Evolutionary conservation across 2,797 vertebrate genomes (phyloP).

Genomic region (Gallinago nigripennis): DNA sequence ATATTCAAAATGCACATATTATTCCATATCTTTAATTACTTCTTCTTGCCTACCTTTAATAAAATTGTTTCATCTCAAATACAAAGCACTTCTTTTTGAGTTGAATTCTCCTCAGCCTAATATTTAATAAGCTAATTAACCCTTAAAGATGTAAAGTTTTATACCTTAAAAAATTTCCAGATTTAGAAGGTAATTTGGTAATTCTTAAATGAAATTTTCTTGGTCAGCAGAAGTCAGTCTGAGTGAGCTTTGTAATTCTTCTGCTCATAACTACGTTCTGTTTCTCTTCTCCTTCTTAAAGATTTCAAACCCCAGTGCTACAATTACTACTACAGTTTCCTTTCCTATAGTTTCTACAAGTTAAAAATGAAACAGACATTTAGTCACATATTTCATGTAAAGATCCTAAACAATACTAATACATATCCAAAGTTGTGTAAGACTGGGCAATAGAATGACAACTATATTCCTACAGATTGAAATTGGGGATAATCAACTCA

Average conservation of each 20-base stretch:
- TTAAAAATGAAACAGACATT: not conserved
- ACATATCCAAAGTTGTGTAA: not conserved
- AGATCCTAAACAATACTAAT: not conserved
- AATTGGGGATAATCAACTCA: not conserved
- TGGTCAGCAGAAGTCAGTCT: not conserved
- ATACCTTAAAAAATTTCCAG: not conserved
- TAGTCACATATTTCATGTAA: not conserved
- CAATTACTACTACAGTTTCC: not conserved
- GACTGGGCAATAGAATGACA: not conserved
- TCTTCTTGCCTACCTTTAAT: not conserved
- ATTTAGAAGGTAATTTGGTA: not conserved
- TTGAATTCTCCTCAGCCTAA: not conserved
- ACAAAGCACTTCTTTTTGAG: conserved; percentile 11
- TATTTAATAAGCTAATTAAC: not conserved
- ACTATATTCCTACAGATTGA: not conserved
- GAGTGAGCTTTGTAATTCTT: not conserved
- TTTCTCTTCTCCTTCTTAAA: not conserved
- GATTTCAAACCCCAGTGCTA: not conserved
- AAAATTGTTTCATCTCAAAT: conserved; percentile 57
- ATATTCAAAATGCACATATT: conserved; percentile 37
- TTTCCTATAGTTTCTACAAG: not conserved
- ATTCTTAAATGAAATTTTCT: not conserved
- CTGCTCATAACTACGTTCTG: not conserved
- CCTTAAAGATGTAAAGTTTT: not conserved
- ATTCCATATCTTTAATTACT: conserved; percentile 48